Evolutionary conservation across 2,113 vertebrate species (phyloP).

Genomic region (Chaetura pelagica): DNA sequence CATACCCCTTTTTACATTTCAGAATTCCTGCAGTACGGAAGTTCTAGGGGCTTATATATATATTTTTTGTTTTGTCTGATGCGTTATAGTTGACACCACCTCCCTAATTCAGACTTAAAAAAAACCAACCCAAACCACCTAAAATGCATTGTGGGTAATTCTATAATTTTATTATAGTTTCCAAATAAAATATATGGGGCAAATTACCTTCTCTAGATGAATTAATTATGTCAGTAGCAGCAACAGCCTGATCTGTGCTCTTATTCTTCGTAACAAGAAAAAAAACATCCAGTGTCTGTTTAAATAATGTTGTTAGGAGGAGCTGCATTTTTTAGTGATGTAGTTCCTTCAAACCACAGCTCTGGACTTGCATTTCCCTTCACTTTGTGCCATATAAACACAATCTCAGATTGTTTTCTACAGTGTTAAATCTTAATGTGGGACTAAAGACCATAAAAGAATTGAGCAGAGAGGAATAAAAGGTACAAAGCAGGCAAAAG

Average conservation of each 20-base stretch:
- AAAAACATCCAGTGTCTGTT: background rate
- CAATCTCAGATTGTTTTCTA: background rate
- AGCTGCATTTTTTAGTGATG: background rate
- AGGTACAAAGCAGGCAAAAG: background rate
- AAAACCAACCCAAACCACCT: background rate
- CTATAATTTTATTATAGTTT: background rate
- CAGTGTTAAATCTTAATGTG: accelerated
- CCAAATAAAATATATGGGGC: background rate
- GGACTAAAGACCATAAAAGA: background rate
- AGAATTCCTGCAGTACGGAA: background rate
- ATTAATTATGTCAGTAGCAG: background rate
- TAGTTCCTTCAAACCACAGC: background rate
- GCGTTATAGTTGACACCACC: background rate
- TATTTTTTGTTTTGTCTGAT: background rate
- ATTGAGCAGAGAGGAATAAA: background rate
- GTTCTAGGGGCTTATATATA: too few species aligned
- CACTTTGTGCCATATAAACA: background rate
- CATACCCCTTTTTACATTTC: background rate
- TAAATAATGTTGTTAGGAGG: background rate
- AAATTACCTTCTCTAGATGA: background rate
- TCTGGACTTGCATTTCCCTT: background rate
- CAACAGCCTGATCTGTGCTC: background rate
- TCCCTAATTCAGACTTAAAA: background rate
- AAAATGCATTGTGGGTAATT: background rate
- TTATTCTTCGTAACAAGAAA: background rate